Conservation (phyloP, 2,888 invertebrate species). For the Apotomis betuletana region DNA sequence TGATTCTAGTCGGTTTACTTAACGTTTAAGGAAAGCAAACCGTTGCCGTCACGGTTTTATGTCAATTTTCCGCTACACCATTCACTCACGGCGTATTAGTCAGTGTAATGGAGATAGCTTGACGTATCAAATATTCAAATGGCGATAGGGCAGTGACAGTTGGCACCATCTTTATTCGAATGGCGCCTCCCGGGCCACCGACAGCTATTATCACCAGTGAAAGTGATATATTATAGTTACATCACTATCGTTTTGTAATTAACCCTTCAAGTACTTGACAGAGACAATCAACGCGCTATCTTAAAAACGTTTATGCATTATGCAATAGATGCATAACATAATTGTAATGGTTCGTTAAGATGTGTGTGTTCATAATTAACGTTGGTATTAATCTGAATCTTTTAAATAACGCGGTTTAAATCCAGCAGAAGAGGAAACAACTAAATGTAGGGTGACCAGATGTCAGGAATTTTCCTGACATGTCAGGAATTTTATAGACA, state of each 20-base stretch:
- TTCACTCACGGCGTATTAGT: neutral
- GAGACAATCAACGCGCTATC: constrained; percentile 36
- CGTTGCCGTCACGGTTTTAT: constrained; percentile 4
- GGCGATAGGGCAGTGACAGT: neutral
- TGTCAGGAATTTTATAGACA: no score
- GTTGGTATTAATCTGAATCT: neutral
- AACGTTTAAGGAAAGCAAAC: constrained; percentile 6
- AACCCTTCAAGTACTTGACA: constrained; percentile 41
- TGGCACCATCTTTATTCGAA: constrained; percentile 23
- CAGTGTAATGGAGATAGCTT: constrained; percentile 7
- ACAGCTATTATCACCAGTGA: constrained; percentile 44
- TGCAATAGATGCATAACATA: constrained; percentile 26
- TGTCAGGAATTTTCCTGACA: no score
- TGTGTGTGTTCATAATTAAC: neutral
- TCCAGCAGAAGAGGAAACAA: neutral
- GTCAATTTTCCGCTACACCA: neutral
- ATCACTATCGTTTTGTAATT: constrained; percentile 40
- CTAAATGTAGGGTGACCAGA: no score
- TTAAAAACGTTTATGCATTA: constrained; percentile 28
- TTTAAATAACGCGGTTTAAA: neutral
- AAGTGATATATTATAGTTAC: constrained; percentile 40
- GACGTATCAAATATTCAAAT: constrained; percentile 7
- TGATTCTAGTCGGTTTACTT: neutral
- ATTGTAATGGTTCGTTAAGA: constrained; percentile 5
- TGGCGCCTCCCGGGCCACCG: constrained; percentile 21